These are phyloP conservation scores for Cenopis cana DNA, from an alignment of 2,888 invertebrate genomes.

Conservation along the genomic window DNA sequence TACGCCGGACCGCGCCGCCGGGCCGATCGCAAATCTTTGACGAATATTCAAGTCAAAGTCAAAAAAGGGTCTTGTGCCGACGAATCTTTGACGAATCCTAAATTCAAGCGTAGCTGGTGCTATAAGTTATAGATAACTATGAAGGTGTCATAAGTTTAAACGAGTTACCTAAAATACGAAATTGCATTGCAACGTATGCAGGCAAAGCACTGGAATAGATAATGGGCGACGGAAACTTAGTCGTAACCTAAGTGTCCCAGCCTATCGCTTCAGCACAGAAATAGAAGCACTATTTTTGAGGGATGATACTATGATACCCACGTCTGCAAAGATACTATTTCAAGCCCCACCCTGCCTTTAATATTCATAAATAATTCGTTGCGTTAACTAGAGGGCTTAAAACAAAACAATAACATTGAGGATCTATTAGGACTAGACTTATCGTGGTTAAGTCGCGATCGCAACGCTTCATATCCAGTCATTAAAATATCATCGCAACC, in stretches of 20 bases:
- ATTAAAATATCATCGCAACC: slow-evolving; percentile 21
- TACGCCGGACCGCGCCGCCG: slow-evolving; percentile 63
- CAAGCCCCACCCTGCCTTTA: neutral
- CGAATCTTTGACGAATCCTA: too few relatives aligned
- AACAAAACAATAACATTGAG: neutral
- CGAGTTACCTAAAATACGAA: neutral
- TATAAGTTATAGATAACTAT: too few relatives aligned
- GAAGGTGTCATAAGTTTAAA: neutral
- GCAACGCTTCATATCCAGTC: slow-evolving; percentile 1
- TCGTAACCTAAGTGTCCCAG: too few relatives aligned
- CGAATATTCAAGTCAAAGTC: neutral
- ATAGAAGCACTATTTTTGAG: slow-evolving; percentile 11
- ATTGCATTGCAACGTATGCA: neutral
- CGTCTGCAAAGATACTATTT: neutral
- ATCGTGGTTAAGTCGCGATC: neutral
- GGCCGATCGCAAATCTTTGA: neutral
- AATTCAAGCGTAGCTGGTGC: too few relatives aligned
- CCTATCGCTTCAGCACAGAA: neutral
- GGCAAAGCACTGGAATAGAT: neutral
- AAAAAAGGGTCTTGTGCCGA: too few relatives aligned
- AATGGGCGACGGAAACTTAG: slow-evolving; percentile 3
- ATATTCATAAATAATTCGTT: neutral
- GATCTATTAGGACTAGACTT: neutral
- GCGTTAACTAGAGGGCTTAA: neutral
- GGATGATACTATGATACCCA: too few relatives aligned